Conservation (phyloP, 92 coral and sea anemone species). For the Meandrina meandrites region DNA sequence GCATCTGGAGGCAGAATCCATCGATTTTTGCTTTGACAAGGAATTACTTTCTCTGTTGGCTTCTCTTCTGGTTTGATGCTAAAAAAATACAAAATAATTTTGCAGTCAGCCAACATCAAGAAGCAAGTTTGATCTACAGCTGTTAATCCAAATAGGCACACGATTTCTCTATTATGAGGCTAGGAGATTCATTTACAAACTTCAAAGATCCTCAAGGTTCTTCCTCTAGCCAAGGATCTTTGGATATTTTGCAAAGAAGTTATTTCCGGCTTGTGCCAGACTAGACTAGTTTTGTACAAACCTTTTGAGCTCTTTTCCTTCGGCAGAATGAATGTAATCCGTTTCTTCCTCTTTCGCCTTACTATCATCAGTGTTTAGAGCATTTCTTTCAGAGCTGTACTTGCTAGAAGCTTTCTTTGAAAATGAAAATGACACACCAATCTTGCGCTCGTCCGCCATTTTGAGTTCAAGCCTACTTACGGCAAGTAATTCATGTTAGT, state of each 20-base stretch:
- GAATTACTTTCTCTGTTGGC: slow-evolving; percentile 79
- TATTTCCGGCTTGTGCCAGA: too few relatives aligned
- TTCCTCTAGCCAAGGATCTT: too few relatives aligned
- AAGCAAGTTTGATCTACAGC: too few relatives aligned
- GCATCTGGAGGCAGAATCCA: slow-evolving; percentile 73
- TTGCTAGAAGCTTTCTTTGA: slow-evolving; percentile 50
- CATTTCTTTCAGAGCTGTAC: slow-evolving; percentile 15
- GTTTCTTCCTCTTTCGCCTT: slow-evolving; percentile 42
- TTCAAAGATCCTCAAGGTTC: too few relatives aligned
- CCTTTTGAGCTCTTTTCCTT: slow-evolving; percentile 88
- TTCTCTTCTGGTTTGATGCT: slow-evolving; percentile 84
- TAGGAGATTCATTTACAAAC: too few relatives aligned
- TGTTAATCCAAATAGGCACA: too few relatives aligned
- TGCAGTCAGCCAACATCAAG: neutral
- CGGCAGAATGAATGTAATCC: slow-evolving; percentile 91
- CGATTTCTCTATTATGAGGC: too few relatives aligned
- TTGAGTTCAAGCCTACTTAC: slow-evolving; percentile 2
- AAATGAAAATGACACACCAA: slow-evolving; percentile 59
- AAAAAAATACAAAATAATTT: neutral
- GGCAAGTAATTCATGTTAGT: neutral
- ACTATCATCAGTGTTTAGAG: slow-evolving; percentile 12
- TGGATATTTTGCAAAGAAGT: too few relatives aligned
- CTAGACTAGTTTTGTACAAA: neutral
- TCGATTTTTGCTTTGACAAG: slow-evolving; percentile 73
- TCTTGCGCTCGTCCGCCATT: slow-evolving; percentile 65